Base-by-base conservation (phyloP, 2,113 vertebrate genomes). In the Tautogolabrus adspersus region DNA sequence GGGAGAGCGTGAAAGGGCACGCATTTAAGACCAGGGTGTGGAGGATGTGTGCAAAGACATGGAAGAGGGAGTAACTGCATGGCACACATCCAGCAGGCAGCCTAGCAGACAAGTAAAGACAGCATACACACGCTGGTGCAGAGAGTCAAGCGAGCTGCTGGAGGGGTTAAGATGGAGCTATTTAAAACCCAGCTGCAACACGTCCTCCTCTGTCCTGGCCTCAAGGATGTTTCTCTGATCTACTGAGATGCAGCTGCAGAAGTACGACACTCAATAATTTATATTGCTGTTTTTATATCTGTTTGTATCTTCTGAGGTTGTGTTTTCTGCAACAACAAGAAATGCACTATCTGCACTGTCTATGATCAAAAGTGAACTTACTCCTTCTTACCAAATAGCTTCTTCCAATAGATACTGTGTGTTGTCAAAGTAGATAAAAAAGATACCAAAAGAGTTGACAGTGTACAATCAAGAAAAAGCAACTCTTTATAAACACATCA, bases 1-100 rank as follows among this genome's bases (percentile, higher is more conserved):
- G 65, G 54, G 63, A 81, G 75, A 81, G 75, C 13, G 51, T 78
- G 82, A 87, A 90, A 82, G 77, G 72, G 54, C 77, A 82, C 37
- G 7, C 18, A 75, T 60, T 75, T 75, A 58, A 72, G 66, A 54
- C 55, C 22, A 60, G 46, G 9, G 70, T 67, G 77, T 66, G 65
- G 58, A 75, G 63, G 66, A 63, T 69, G 44, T 75, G 77, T 83
- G 61, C 76, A 76, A 64, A 65, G 72, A 49, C 77, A 72, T 62
- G 64, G 61, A 77, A 84, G 73, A 81, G 19, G 42, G 75, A 81
- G 60, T 63, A n/a, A 74, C 67, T 84, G 11, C 56, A 65, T 75
- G 66, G 81, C 34, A 74, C 19, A 42, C 61, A 77, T 71, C n/a
- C 57, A 79, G 54, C 68, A 87, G 69, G 74, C 58, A 65, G 77